Evolutionary conservation across 1,140 invertebrate genomes (phyloP), one percentile per base, ranked within the genome.

Genomic region (Monomorium pharaonis): DNA sequence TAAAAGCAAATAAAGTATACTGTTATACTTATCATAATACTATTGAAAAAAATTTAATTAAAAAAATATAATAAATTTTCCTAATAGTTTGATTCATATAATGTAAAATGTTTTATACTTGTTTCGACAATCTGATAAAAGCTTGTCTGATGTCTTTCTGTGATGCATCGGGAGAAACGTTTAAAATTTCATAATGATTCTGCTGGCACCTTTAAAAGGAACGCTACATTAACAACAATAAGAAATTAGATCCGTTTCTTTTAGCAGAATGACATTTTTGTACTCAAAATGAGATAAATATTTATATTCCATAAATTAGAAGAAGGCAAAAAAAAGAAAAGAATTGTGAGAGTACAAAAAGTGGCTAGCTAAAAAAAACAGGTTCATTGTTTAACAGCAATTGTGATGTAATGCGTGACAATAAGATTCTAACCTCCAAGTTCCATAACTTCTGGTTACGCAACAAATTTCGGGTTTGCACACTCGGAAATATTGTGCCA

Each of bases 41-140:
- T 63, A 77, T 18, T 2, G 21, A 47, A 84, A n/a, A n/a, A n/a
- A n/a, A n/a, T n/a, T n/a, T n/a, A n/a, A 33, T 63, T 47, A 16
- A 24, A 58, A 58, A 51, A 27, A 37, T 54, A 67, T 4, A 47
- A 72, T 16, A 21, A 88, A 63, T 69, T 84, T 60, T 75, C 18
- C 76, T 56, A n/a, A 84, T 58, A n/a, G 2, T n/a, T n/a, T n/a
- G n/a, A n/a, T n/a, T n/a, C n/a, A 30, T 56, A 2, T 24, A 49
- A 80, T 75, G 27, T 47, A 27, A 30, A 24, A 3, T 14, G 16
- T 54, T 37, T 89, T 88, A 90, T 60, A 94, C 94, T 91, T 94
- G 76, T 86, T 94, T 94, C 7, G 94, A 94, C 14, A 94, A 88
- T 88, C 86, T 93, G 30, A 94, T 84, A 77, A 93, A 94, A 33